phyloP scores from a whole-genome alignment of 2,113 vertebrate species.

The Epinephelus fuscoguttatus region DNA sequence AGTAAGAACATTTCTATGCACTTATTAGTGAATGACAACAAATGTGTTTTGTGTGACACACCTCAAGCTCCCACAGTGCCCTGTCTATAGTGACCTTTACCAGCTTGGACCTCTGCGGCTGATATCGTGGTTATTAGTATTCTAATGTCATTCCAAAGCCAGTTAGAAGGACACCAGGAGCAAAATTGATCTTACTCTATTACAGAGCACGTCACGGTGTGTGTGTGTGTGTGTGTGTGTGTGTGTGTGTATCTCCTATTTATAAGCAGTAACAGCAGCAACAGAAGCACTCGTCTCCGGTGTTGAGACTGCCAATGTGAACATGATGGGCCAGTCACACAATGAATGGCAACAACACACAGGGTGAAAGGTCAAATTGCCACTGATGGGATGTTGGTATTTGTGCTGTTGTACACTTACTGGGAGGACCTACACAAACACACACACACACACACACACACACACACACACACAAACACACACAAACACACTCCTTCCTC shows the following conservation, averaged over 20 bases:
- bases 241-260: constrained; percentile 8
- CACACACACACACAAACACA: constrained; percentile 10
- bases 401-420: constrained; percentile 16
- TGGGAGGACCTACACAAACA: neutral
- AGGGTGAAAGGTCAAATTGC: constrained; percentile 65
- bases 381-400: constrained; percentile 40
- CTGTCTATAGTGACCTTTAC: constrained; percentile 60
- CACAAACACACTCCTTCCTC: constrained; percentile 19
- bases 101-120: constrained; percentile 5
- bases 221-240: constrained; percentile 10
- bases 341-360: constrained; percentile 51
- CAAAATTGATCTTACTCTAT: constrained; percentile 44
- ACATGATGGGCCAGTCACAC: constrained; percentile 11
- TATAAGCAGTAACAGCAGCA: constrained; percentile 5
- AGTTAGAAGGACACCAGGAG: constrained; percentile 45
- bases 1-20: no score
- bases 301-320: constrained; percentile 52
- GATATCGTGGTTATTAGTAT: constrained; percentile 57
- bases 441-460: neutral
- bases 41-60: neutral
- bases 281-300: neutral
- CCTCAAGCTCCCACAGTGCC: neutral
- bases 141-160: constrained; percentile 56
- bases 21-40: no score
- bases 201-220: neutral